Evolutionary conservation across 1,140 invertebrate genomes (phyloP).

Genomic region (Rhizoglyphus robini): DNA sequence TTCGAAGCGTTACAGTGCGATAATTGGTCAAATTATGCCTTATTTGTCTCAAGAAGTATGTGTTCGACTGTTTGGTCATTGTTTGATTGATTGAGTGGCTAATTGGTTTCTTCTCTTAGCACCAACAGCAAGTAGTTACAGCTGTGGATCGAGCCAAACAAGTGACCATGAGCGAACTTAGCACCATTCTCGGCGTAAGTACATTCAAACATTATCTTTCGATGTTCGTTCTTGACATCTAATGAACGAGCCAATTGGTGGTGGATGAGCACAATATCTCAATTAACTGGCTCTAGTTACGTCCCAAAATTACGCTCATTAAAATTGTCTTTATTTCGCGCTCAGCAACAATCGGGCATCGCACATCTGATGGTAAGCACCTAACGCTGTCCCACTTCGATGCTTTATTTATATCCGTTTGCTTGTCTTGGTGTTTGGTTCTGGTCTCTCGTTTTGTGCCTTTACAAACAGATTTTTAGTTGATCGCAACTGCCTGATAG

Average conservation of each 20-base stretch:
- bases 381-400: not conserved
- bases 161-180: conserved; percentile 95
- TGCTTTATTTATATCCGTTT: not conserved
- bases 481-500: too few relatives aligned
- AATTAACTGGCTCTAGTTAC: not conserved
- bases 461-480: too few relatives aligned
- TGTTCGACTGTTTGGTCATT: conserved; percentile 2
- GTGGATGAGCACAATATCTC: not conserved
- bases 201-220: not conserved
- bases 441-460: too few relatives aligned
- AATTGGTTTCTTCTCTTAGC: conserved; percentile 34
- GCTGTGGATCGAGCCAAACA: conserved; percentile 97
- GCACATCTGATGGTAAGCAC: conserved; percentile 26
- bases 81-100: not conserved
- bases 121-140: conserved; percentile 94
- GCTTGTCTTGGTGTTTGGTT: not conserved
- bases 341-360: conserved; percentile 26
- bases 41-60: conserved; percentile 74
- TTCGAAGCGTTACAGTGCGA: conserved; percentile 87
- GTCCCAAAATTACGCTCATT: not conserved
- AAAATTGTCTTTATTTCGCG: conserved; percentile 6
- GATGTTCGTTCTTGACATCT: too few relatives aligned
- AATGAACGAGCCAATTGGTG: too few relatives aligned
- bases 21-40: conserved; percentile 89
- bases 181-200: conserved; percentile 86